Evolutionary conservation across 2,797 vertebrate species (phyloP), one percentile per base, ranked within the genome.

Genomic region (Clarias fuscus): DNA sequence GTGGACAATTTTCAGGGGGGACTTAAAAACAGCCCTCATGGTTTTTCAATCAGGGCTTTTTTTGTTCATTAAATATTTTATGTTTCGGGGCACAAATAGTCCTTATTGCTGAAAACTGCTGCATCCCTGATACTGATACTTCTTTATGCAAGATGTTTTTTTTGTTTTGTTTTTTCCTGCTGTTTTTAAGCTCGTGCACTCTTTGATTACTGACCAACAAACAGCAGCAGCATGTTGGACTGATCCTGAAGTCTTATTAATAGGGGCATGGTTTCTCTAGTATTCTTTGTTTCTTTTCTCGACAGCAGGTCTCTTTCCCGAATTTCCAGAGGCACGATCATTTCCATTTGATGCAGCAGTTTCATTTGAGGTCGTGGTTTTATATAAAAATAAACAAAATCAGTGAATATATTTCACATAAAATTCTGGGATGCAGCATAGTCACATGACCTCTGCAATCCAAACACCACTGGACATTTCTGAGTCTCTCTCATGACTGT

Each of bases 51-150:
- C 62, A 82, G 85, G 67, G 78, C 72, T 80, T 85, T 80, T 77
- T 65, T 75, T 30, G 68, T 86, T 72, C 65, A 33, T 87, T 64
- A 40, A 24, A 59, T 78, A 90, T 86, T 83, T 67, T 18, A 0
- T 92, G 93, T 94, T 92, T 92, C 94, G 92, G 91, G 61, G 92
- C 92, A 93, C 92, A 94, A 91, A 92, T 92, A 93, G 93, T 85
- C 86, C 53, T 58, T 86, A 71, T 76, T 75, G 58, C 82, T 86
- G 82, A 70, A 30, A 80, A 88, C 83, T 82, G 61, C 62, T 62
- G 67, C 58, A 80, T 88, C 76, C 86, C 81, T 84, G 83, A 62
- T 73, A 64, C 65, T 71, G 80, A 88, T 67, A 65, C 61, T 71
- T 67, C 59, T 83, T 83, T 67, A 77, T n/a, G 80, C 61, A 70